Conservation (phyloP, 1,140 invertebrate species). For the Acromyrmex heyeri region DNA sequence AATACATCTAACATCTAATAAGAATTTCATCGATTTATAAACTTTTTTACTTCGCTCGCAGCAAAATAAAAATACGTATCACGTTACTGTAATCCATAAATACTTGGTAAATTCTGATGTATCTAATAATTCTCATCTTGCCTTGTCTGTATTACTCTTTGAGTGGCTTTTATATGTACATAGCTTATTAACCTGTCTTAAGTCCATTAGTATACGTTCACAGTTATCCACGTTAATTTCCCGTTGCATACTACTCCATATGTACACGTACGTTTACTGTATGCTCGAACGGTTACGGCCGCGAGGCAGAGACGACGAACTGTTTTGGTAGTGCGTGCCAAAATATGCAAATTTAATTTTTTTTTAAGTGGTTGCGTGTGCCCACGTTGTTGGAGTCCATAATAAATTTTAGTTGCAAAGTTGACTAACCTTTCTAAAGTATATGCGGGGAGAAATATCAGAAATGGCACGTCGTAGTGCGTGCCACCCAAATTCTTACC, state of each 20-base stretch:
- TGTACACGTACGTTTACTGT: slow-evolving; percentile 23
- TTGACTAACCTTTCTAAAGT: slow-evolving; percentile 41
- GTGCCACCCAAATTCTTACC: slow-evolving; percentile 21
- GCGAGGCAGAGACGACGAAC: slow-evolving; percentile 46
- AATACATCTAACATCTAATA: background rate
- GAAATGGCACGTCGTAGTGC: slow-evolving; percentile 30
- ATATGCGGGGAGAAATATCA: slow-evolving; percentile 15
- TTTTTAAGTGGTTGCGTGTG: slow-evolving; percentile 49
- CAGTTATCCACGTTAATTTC: slow-evolving; percentile 61
- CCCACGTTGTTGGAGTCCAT: slow-evolving; percentile 53
- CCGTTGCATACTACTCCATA: slow-evolving; percentile 53
- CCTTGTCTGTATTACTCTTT: background rate
- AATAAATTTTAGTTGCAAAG: slow-evolving; percentile 57
- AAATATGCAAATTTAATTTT: slow-evolving; percentile 60
- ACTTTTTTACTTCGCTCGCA: background rate
- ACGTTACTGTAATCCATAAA: background rate
- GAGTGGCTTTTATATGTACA: slow-evolving; percentile 10
- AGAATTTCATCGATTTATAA: background rate
- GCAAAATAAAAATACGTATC: background rate
- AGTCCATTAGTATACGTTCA: slow-evolving; percentile 56
- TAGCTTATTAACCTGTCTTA: slow-evolving; percentile 60
- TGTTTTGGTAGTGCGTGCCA: slow-evolving; percentile 54
- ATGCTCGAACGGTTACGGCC: slow-evolving; percentile 40
- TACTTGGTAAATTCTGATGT: background rate
- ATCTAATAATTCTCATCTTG: slow-evolving; percentile 14